Base-by-base conservation (phyloP, 2,888 invertebrate genomes). In the Drosophila differens region DNA sequence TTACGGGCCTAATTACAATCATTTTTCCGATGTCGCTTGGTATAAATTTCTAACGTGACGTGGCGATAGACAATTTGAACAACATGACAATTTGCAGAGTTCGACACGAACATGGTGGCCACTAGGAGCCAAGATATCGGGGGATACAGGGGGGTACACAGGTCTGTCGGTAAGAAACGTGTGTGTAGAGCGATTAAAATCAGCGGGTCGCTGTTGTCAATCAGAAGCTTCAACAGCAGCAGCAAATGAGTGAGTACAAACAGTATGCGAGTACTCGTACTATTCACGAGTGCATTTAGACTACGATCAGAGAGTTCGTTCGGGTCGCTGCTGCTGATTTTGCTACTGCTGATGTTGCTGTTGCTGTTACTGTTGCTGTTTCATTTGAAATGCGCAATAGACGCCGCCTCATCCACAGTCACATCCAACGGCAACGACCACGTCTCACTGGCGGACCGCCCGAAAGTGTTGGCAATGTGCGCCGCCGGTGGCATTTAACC, bases 401-500 rank as follows among this genome's bases (percentile, higher is more conserved):
- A 81, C 62, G 65, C 67, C 73, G 75, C 80, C 78, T 66, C 74
- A 41, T 59, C 65, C 69, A 82, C 52, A 37, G 28, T 47, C 28
- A 58, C 25, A 47, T 54, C 52, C 30, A 67, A 12, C 10, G 16
- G 30, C 49, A 41, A 47, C 58, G 37, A 35, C 7, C 37, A 49
- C 37, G 47, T 59, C 52, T 47, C 49, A 22, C 44, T 47, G 32
- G 74, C 63, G 59, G 81, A 84, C 78, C 83, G 81, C 79, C 81
- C 81, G 79, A 85, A 77, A 91, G 89, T 87, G 89, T 90, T 89
- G 90, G 85, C 82, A 79, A 78, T 81, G 83, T 85, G 81, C 84
- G 79, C 88, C 71, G 88, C 88, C 89, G 92, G 91, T 92, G 92
- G 92, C 91, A 92, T 91, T 92, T 91, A 87, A 91, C 86, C 86